Base-by-base conservation (phyloP, 2,888 invertebrate genomes). In the Lissocephala sabroskyi region DNA sequence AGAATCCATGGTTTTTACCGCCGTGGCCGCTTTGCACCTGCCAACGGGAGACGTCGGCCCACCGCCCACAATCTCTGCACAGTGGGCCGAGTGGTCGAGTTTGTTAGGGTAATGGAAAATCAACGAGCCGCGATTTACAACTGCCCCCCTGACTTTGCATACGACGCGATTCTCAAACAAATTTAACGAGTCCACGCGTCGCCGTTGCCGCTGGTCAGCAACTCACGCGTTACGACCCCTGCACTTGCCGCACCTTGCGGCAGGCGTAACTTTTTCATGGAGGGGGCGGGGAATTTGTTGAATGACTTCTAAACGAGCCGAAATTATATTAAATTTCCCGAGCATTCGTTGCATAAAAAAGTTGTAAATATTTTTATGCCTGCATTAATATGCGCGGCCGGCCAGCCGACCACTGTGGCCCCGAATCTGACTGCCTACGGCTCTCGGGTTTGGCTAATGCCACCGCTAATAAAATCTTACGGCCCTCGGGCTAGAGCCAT, bases 381-480 rank as follows among this genome's bases (percentile, higher is more conserved):
- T 56, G 74, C 78, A 73, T 73, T 78, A 73, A 73, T 78, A 78
- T 32, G 30, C 30, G 13, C 30, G 11, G 30, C 13, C 11, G 16
- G 9, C 14, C 2, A 13, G 13, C 41, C 26, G 16, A 41, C 28
- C 28, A 28, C 41, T 41, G 26, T 40, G 16, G 28, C 41, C 29
- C 13, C 23, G 3, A 28, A 41, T 40, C 13, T 26, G 28, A 14
- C 29, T 16, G 41, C 28, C 45, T 35, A 16, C 19, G 9, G 36
- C 10, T 44, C n/a, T n/a, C n/a, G 43, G 33, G 13, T 35, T 61
- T 67, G 75, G 76, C 71, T 73, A 75, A 78, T 71, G 78, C 78
- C 79, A 65, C 65, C 71, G 78, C 78, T 78, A 73, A 73, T 73
- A 78, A 73, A 73, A 73, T 73, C 76, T 73, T 73, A 78, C 79